A percentile compares a stretch with the other conserved stretches of the same genome.
Evolutionary conservation across 2,113 vertebrate species (phyloP).

Genomic region (Phalacrocorax brasilianus): DNA sequence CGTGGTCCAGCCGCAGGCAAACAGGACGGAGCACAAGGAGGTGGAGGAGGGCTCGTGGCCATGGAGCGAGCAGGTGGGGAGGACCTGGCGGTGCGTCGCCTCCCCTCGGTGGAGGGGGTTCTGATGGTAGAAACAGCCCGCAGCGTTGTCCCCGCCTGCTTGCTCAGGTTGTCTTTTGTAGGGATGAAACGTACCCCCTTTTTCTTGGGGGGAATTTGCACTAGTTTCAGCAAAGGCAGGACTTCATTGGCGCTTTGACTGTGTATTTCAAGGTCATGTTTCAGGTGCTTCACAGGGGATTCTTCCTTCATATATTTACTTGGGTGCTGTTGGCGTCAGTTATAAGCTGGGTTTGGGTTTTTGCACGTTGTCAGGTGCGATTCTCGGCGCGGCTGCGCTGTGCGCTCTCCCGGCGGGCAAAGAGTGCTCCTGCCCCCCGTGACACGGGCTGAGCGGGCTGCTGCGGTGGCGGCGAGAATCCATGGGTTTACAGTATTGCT

Average conservation of each 20-base stretch:
- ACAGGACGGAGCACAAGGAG: accelerated
- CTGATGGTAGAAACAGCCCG: no score
- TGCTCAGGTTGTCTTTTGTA: no score
- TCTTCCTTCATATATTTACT: accelerated
- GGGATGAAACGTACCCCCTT: neutral
- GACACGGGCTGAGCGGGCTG: neutral
- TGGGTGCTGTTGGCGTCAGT: neutral
- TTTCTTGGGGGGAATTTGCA: neutral
- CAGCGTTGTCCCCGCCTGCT: neutral
- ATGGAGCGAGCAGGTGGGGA: neutral
- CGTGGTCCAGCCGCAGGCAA: neutral
- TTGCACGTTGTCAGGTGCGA: accelerated
- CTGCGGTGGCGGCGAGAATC: accelerated
- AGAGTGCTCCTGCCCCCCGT: accelerated
- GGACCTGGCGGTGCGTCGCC: accelerated
- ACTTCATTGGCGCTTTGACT: accelerated
- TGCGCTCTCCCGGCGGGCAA: accelerated
- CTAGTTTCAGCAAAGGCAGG: neutral
- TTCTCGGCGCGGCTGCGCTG: accelerated
- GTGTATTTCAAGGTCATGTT: neutral
- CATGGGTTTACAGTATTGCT: accelerated
- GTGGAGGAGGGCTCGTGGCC: neutral
- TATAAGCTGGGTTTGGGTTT: neutral
- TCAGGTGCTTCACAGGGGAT: accelerated
- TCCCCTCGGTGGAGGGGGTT: accelerated